Evolutionary conservation across 1,140 invertebrate species (phyloP), one percentile per base, ranked within the genome.

Genomic region (Ceratosolen solmsi): DNA sequence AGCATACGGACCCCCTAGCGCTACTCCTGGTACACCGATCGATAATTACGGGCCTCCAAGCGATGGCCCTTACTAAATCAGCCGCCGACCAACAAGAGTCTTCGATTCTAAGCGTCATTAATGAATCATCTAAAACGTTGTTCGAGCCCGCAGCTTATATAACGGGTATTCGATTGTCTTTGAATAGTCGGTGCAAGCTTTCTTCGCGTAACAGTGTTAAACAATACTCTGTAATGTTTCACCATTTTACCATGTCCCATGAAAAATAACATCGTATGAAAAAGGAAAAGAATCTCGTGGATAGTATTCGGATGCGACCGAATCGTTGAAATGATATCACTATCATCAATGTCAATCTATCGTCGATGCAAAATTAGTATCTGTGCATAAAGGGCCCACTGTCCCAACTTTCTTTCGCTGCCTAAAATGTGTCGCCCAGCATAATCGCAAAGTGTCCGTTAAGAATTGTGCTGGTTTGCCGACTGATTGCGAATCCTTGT

Each of bases 31-130:
- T 1, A 75, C 84, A 33, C 86, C 87, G 17, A 73, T 87, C 9
- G 91, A 92, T 81, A 90, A 86, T 56, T 93, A 93, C 83, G 91
- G 92, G 11, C 88, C 92, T 2, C 92, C 92, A 11, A 80, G 84
- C 70, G 86, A 87, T 15, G 90, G 91, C 36, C 87, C 88, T 46
- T 90, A 89, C 54, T 90, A 87, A 84, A 22, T 27, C 60, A 36
- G 30, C 60, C 0, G 5, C 30, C 13, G 3, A 9, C 30, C 13
- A 36, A 36, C 60, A 36, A 33, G 33, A 68, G 38, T 22, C 63
- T n/a, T 68, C 33, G 63, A 38, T 68, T 38, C 51, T 13, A 33
- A 68, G 33, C 33, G 15, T 68, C 20, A 38, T 38, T 38, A 38
- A 20, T 11, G 63, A 38, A 65, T 68, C 63, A n/a, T 68, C 20